phyloP scores from a whole-genome alignment of 2,113 vertebrate genomes.

The Gopherus evgoodei region DNA sequence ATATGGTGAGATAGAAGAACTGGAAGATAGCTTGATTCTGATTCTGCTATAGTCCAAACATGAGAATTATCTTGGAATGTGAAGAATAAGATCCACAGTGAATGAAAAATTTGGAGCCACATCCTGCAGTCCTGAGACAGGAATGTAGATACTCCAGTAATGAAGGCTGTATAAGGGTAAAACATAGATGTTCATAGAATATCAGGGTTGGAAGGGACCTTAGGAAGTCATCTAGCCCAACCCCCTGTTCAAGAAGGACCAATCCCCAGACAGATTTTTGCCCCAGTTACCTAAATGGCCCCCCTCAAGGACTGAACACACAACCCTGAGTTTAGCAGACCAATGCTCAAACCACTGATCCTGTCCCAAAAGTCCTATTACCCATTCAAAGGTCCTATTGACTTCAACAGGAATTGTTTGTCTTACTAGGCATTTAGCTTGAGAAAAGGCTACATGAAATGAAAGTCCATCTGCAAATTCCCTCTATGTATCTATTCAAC shows the following conservation, averaged over 20 bases:
- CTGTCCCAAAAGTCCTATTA: neutral
- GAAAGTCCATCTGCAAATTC: neutral
- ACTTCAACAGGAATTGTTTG: fast-evolving
- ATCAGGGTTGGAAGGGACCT: too few species aligned
- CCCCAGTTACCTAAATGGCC: too few species aligned
- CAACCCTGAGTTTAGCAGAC: too few species aligned
- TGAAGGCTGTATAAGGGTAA: neutral
- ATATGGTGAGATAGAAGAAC: neutral
- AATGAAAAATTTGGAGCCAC: neutral
- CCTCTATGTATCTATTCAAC: neutral
- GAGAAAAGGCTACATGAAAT: neutral
- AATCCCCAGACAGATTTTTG: too few species aligned
- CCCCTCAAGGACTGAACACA: too few species aligned
- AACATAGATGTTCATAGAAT: neutral
- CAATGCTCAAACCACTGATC: too few species aligned
- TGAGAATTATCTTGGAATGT: neutral
- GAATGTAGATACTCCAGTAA: neutral
- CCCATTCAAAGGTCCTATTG: neutral
- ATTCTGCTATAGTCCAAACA: neutral
- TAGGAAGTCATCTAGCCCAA: too few species aligned
- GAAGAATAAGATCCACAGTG: neutral
- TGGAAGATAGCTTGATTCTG: neutral
- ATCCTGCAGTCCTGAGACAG: neutral
- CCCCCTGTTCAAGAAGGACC: too few species aligned
- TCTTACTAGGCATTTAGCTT: neutral